Percentiles rank a stretch among this genome's conserved stretches.
phyloP scores from a whole-genome alignment of 2,797 vertebrate species.

The Pangasius mekongensis region DNA sequence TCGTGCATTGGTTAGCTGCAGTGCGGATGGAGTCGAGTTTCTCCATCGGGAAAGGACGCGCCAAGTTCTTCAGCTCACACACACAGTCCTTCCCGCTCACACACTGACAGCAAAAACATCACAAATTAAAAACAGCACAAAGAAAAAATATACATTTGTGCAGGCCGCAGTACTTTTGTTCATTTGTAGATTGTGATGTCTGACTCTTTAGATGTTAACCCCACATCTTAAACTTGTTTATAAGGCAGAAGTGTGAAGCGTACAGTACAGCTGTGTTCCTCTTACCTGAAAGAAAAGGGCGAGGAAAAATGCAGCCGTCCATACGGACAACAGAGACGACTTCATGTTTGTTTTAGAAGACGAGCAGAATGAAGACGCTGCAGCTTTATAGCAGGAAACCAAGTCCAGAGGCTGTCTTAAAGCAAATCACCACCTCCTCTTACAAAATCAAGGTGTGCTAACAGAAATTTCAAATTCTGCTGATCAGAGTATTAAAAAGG shows the following conservation, averaged over 20 bases:
- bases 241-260: not conserved
- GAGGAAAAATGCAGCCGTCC: constrained; percentile 14
- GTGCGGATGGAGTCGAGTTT: constrained; percentile 56
- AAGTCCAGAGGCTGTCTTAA: not conserved
- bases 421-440: not conserved
- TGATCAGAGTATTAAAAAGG: not conserved
- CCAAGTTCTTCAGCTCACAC: constrained; percentile 66
- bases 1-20: constrained; percentile 60
- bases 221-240: not conserved
- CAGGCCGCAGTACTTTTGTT: not conserved
- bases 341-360: constrained; percentile 13
- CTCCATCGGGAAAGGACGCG: constrained; percentile 64
- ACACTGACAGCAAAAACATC: constrained; percentile 36
- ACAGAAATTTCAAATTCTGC: not conserved
- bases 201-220: not conserved
- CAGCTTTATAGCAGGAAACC: not conserved
- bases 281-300: constrained; percentile 33
- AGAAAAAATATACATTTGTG: not conserved
- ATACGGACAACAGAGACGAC: not conserved
- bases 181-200: not conserved
- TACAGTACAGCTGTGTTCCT: not conserved
- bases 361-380: not conserved
- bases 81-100: constrained; percentile 52
- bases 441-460: not conserved
- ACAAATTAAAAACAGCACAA: not conserved